A percentile compares a stretch with the other conserved stretches of the same genome.
These are phyloP conservation scores for Epinotia nisella DNA, from an alignment of 2,888 invertebrate genomes.

Conservation along the genomic window DNA sequence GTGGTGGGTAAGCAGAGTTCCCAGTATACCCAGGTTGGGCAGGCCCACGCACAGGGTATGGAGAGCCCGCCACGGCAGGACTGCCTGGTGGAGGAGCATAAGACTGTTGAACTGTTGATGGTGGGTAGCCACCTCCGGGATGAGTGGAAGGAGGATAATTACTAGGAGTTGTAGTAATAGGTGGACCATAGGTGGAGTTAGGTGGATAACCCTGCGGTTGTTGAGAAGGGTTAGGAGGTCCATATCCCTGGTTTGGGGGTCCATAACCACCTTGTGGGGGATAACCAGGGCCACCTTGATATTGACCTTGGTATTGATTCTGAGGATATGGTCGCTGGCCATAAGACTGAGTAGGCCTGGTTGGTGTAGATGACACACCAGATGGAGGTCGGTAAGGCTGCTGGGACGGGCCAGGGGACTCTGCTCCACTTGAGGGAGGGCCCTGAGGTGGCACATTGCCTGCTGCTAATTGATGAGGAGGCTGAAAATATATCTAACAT, in stretches of 20 bases:
- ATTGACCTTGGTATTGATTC: conserved; percentile 86
- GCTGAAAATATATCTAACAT: conserved; percentile 71
- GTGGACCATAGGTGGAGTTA: conserved; percentile 86
- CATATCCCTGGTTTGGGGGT: conserved; percentile 87
- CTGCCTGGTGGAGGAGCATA: conserved; percentile 81
- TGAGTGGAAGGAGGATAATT: conserved; percentile 84
- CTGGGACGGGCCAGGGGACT: conserved; percentile 73
- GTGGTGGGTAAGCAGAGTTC: conserved; percentile 78
- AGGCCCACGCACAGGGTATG: conserved; percentile 76
- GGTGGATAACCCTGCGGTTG: conserved; percentile 89
- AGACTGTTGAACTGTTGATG: conserved; percentile 76
- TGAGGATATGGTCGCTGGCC: conserved; percentile 88
- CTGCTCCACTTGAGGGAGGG: conserved; percentile 70
- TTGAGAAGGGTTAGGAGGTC: conserved; percentile 85
- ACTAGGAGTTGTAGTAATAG: conserved; percentile 84
- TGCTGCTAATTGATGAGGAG: conserved; percentile 84
- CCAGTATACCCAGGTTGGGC: conserved; percentile 77
- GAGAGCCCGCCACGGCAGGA: conserved; percentile 73
- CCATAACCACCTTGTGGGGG: conserved; percentile 89
- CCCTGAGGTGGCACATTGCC: conserved; percentile 78
- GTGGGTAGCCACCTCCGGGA: conserved; percentile 78
- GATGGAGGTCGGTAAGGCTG: conserved; percentile 80
- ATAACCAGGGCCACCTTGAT: conserved; percentile 84
- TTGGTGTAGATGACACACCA: conserved; percentile 82
- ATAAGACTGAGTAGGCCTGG: conserved; percentile 87